These are phyloP conservation scores for Amiota mariae DNA, from an alignment of 2,888 invertebrate species.

Conservation along the genomic window DNA sequence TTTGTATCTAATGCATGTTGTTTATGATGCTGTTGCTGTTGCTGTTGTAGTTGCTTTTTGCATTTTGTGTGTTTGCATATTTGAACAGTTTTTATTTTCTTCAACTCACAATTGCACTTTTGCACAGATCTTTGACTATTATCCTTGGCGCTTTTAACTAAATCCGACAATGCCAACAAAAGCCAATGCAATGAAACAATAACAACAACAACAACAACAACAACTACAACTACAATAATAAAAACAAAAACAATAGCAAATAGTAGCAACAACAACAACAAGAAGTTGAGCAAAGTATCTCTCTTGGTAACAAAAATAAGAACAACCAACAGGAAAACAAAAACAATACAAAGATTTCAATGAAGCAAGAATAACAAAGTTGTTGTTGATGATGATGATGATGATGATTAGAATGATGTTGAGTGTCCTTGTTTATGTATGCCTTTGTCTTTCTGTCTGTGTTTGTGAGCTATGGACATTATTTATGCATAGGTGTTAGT, in stretches of 20 bases:
- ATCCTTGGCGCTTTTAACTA: slow-evolving; percentile 63
- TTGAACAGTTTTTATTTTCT: slow-evolving; percentile 68
- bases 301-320: neutral
- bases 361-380: no score
- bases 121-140: slow-evolving; percentile 67
- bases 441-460: slow-evolving; percentile 38
- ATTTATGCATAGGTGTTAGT: slow-evolving; percentile 65
- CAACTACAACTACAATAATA: neutral
- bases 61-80: slow-evolving; percentile 62
- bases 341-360: no score
- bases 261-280: slow-evolving; percentile 36
- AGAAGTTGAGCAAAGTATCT: neutral
- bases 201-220: slow-evolving; percentile 41
- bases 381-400: no score
- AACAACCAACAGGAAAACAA: no score
- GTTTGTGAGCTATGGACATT: slow-evolving; percentile 43
- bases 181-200: slow-evolving; percentile 35
- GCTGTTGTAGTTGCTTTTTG: slow-evolving; percentile 49
- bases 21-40: neutral
- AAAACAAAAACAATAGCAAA: slow-evolving; percentile 41
- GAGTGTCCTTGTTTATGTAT: slow-evolving; percentile 24
- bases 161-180: slow-evolving; percentile 18
- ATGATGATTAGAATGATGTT: neutral
- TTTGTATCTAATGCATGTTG: slow-evolving; percentile 13
- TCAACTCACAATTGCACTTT: slow-evolving; percentile 67